Conservation (phyloP, 2,888 invertebrate species). For the Myopa tessellatipennis region DNA sequence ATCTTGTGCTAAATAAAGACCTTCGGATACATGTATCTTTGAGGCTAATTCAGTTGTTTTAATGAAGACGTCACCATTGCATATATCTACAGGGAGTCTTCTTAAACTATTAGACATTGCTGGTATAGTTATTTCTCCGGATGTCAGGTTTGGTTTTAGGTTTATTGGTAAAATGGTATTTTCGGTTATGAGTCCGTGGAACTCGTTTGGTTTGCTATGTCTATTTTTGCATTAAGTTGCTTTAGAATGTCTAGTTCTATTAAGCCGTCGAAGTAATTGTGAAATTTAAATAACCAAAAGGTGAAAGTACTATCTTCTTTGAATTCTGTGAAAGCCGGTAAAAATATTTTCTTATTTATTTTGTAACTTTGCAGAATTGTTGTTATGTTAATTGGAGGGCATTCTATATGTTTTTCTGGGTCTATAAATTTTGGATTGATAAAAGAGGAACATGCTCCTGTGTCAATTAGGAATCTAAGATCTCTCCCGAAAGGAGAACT, state of each 20-base stretch:
- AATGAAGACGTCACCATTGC: background rate
- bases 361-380: no score
- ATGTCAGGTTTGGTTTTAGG: constrained; percentile 18
- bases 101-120: background rate
- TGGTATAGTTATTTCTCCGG: background rate
- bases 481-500: constrained; percentile 22
- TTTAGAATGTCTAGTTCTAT: constrained; percentile 13
- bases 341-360: no score
- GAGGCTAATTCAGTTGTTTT: background rate
- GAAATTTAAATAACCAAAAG: constrained; percentile 17
- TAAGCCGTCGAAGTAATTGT: constrained; percentile 22
- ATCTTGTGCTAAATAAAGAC: background rate
- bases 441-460: constrained; percentile 28
- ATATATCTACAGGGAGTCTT: background rate
- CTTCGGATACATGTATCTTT: constrained; percentile 6
- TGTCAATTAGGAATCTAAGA: constrained; percentile 33
- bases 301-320: background rate
- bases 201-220: background rate
- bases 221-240: constrained; percentile 12
- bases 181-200: background rate
- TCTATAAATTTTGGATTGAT: constrained; percentile 29
- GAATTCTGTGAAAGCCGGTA: no score
- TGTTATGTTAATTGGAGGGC: background rate
- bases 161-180: background rate
- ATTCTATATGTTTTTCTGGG: background rate